Percentiles rank a stretch among this genome's conserved stretches.
Conservation (phyloP, 2,113 vertebrate species). For the Neodon shergylaensis region DNA sequence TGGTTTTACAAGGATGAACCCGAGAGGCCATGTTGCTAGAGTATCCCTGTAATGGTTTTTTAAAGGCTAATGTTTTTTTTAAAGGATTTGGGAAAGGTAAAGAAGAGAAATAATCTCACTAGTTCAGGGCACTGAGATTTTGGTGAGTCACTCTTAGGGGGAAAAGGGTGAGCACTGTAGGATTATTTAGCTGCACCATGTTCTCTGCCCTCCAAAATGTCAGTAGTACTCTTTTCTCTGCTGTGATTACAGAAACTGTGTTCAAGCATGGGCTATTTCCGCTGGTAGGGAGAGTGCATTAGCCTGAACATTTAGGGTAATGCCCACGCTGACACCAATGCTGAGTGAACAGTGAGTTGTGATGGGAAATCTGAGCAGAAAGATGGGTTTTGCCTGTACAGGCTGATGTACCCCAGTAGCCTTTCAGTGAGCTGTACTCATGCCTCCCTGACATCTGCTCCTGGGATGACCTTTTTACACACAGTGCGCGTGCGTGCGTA, state of each 20-base stretch:
- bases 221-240: neutral
- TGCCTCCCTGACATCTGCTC: neutral
- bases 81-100: neutral
- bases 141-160: neutral
- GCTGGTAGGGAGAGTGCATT: neutral
- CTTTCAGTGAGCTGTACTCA: neutral
- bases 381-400: neutral
- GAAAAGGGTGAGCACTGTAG: neutral
- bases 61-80: neutral
- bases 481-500: too few species aligned
- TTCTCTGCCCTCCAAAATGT: neutral
- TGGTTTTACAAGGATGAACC: neutral
- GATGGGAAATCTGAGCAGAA: neutral
- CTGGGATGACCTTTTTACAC: neutral
- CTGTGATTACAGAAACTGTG: neutral
- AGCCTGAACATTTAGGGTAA: neutral
- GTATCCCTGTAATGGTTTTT: neutral
- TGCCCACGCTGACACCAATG: neutral
- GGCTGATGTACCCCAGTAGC: neutral
- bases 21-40: neutral
- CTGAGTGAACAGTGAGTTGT: neutral
- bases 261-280: neutral
- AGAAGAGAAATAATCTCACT: neutral
- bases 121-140: neutral
- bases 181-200: neutral